Conservation (phyloP, 2,888 invertebrate species). For the Pelosia muscerda region DNA sequence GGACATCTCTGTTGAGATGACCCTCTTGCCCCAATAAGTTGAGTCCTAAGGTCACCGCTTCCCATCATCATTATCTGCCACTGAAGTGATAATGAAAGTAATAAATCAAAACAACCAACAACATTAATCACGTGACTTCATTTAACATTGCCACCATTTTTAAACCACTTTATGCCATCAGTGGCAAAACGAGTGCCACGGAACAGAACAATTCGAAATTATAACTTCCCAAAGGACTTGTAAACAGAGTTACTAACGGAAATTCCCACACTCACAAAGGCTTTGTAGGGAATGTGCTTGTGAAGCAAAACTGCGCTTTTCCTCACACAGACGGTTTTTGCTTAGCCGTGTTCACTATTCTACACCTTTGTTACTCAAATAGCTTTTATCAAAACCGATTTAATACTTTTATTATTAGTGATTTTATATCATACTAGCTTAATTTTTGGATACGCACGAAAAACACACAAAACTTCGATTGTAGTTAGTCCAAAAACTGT, state of each 20-base stretch:
- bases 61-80: too few species aligned
- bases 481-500: too few species aligned
- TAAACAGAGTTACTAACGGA: conserved; percentile 21
- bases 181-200: background rate
- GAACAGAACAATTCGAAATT: conserved; percentile 5
- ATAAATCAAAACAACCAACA: background rate
- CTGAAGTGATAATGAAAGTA: too few species aligned
- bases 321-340: conserved; percentile 31
- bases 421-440: background rate
- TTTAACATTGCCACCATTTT: background rate
- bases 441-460: background rate
- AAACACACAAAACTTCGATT: background rate
- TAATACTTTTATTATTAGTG: background rate
- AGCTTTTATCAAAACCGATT: conserved; percentile 22
- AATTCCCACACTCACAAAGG: conserved; percentile 41
- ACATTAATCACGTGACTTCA: too few species aligned
- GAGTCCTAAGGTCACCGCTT: too few species aligned
- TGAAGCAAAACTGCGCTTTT: conserved; percentile 56
- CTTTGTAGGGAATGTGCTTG: conserved; percentile 51
- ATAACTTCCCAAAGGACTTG: conserved; percentile 13
- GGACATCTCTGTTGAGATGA: too few species aligned
- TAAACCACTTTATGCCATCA: background rate
- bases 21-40: too few species aligned
- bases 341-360: conserved; percentile 35
- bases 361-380: conserved; percentile 42